Base-by-base conservation (phyloP, 2,888 invertebrate genomes). In the Cetonia aurata region DNA sequence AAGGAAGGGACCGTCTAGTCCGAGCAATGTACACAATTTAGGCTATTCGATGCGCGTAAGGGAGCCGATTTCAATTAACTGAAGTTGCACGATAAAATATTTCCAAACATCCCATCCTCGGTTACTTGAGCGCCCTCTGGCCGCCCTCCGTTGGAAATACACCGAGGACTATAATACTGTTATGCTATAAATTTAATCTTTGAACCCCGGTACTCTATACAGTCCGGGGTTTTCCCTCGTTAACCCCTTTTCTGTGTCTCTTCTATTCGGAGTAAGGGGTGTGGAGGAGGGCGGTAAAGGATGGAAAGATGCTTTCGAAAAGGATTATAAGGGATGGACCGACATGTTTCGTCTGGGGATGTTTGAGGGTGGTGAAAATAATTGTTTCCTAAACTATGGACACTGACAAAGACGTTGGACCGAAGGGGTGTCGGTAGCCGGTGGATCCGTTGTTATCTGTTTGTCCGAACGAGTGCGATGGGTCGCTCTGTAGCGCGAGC, bases 351-450 rank as follows among this genome's bases (percentile, higher is more conserved):
- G 33, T 17, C 37, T 31, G 50, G 25, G 25, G 41, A 65, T 50
- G 37, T 37, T 37, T 37, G 50, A 65, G 62, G 4, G 62, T 48
- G 62, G 50, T 65, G 62, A 65, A 65, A 65, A 65, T 65, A 65
- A 65, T 65, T 65, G 62, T 65, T 65, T 65, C 37, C 62, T 65
- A 65, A 65, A 65, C 62, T 65, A 65, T 65, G 62, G 62, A 65
- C 62, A 50, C 37, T 37, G 37, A 37, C 37, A 37, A 37, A 37
- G 37, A 52, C 52, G 19, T 17, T 52, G 52, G 52, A 52, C 50
- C 17, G 41, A 33, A 48, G 62, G 42, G 17, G 31, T 19, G 50
- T 33, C 19, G 17, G 62, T 50, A 37, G 62, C 50, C 48, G 4
- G 33, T 33, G 4, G 8, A 1, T 50, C 62, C 37, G 62, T 17